Percentiles rank a stretch among this genome's conserved stretches.
These are phyloP conservation scores for Copidosoma aretas DNA, from an alignment of 2,888 invertebrate species.

Conservation along the genomic window DNA sequence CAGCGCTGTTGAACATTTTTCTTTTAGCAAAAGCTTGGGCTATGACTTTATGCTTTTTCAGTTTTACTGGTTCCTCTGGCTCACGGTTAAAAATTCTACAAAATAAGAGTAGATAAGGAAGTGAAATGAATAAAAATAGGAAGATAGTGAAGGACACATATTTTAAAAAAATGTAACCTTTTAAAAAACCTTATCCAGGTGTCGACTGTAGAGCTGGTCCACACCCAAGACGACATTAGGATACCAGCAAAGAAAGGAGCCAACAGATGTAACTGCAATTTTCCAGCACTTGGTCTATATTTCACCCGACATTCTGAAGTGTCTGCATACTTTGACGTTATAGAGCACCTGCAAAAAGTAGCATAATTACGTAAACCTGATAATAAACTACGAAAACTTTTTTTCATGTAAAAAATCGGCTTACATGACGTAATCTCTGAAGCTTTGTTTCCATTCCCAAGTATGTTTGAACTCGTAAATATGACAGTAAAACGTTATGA, in stretches of 20 bases:
- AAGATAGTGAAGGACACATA: not conserved
- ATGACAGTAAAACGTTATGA: slow-evolving; percentile 83
- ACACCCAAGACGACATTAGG: slow-evolving; percentile 93
- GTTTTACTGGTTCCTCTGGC: slow-evolving; percentile 72
- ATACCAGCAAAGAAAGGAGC: slow-evolving; percentile 85
- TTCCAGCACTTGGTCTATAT: slow-evolving; percentile 79
- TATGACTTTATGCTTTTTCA: slow-evolving; percentile 88
- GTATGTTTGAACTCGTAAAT: slow-evolving; percentile 81
- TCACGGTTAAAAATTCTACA: slow-evolving; percentile 77
- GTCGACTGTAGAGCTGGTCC: slow-evolving; percentile 84
- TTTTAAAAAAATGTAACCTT: slow-evolving; percentile 66
- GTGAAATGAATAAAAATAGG: not conserved
- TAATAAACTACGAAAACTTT: not conserved
- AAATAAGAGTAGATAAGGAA: slow-evolving; percentile 30
- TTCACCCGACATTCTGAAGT: slow-evolving; percentile 71
- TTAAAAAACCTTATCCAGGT: slow-evolving; percentile 86
- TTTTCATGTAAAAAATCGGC: slow-evolving; percentile 50
- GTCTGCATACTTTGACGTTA: slow-evolving; percentile 56
- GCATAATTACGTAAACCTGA: not conserved
- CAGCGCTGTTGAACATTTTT: slow-evolving; percentile 82
- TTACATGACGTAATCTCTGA: slow-evolving; percentile 84
- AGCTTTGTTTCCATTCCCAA: slow-evolving; percentile 76
- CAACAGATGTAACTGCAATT: slow-evolving; percentile 81
- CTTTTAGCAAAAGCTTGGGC: slow-evolving; percentile 89
- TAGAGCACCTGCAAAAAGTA: slow-evolving; percentile 62